Conservation (phyloP, 2,888 invertebrate genomes). For the Cistogaster globosa region DNA sequence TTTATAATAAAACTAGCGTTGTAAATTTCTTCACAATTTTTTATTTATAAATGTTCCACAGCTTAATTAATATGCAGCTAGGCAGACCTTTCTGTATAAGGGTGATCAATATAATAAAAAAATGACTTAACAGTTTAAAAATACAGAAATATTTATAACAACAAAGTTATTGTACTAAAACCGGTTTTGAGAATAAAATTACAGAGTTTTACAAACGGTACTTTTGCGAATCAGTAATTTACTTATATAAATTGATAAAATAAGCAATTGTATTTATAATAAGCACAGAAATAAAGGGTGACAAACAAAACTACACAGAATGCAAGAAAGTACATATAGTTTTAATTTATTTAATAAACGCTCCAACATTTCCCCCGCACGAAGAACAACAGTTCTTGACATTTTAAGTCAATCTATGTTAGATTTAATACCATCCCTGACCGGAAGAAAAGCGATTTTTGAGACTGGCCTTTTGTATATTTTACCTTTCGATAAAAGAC, state of each 20-base stretch:
- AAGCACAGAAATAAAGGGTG: neutral
- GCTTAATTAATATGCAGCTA: too few relatives aligned
- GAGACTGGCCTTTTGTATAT: neutral
- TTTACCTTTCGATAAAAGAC: neutral
- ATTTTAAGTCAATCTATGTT: neutral
- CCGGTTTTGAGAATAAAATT: too few relatives aligned
- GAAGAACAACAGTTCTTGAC: neutral
- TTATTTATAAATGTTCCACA: too few relatives aligned
- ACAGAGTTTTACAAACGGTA: neutral
- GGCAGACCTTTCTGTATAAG: too few relatives aligned
- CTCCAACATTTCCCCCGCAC: conserved; percentile 7
- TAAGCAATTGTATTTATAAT: neutral
- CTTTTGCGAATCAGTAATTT: neutral
- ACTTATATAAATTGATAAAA: neutral
- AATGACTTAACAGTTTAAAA: too few relatives aligned
- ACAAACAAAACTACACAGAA: neutral
- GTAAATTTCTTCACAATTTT: too few relatives aligned
- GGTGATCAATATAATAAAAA: too few relatives aligned
- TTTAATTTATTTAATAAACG: neutral
- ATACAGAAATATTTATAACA: neutral
- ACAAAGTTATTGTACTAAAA: neutral
- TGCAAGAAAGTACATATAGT: neutral
- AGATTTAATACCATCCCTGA: neutral
- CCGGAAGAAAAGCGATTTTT: conserved; percentile 6
- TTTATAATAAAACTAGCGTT: too few relatives aligned